These are phyloP conservation scores for Drosophila buzzatii DNA, from an alignment of 2,888 invertebrate species.

Conservation along the genomic window DNA sequence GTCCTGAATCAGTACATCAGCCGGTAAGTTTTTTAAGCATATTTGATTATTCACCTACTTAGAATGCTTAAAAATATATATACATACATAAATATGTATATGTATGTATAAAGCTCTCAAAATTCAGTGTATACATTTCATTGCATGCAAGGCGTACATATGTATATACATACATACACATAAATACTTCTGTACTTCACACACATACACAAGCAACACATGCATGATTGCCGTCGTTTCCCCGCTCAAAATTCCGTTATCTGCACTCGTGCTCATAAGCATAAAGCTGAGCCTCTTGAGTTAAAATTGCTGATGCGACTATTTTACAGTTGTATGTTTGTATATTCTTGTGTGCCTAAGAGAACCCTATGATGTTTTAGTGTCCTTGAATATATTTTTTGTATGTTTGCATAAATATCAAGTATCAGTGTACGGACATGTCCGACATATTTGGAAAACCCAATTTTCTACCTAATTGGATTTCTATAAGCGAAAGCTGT, in stretches of 20 bases:
- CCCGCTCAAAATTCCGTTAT: constrained; percentile 34
- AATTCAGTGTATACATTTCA: neutral
- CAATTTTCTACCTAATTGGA: neutral
- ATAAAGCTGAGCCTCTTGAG: neutral
- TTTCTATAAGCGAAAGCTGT: neutral
- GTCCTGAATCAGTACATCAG: neutral
- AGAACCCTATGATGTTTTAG: neutral
- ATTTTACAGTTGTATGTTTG: constrained; percentile 4
- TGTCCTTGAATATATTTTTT: neutral
- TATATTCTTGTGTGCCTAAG: neutral
- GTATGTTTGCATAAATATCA: neutral
- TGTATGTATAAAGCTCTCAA: neutral
- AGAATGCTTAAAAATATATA: neutral
- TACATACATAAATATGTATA: neutral
- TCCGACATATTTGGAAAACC: neutral
- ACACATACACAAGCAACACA: neutral
- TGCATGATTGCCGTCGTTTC: neutral
- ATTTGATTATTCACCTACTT: neutral
- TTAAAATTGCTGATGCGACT: constrained; percentile 23
- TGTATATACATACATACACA: neutral
- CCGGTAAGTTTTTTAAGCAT: constrained; percentile 35
- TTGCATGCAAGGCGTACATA: too few species aligned
- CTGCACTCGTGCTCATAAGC: neutral
- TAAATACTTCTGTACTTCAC: neutral
- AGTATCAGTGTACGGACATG: neutral